Conservation (phyloP, 64 coral and sea anemone genomes). For the Montipora foliosa region DNA sequence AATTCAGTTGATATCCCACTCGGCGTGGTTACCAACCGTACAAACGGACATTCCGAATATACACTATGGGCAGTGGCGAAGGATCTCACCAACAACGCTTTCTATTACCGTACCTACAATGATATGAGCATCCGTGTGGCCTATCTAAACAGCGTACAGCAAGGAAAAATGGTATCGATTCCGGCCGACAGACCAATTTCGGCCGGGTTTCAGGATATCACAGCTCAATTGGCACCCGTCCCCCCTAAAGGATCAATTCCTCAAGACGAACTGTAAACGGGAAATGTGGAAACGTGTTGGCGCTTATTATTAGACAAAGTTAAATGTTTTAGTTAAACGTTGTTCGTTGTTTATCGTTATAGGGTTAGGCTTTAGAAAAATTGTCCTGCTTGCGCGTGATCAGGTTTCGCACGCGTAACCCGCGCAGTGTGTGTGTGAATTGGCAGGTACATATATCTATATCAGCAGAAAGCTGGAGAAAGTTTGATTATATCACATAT, state of each 20-base stretch:
- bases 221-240: background rate
- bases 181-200: background rate
- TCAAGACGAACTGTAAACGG: background rate
- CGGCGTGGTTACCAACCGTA: slow-evolving; percentile 13
- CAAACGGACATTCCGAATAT: slow-evolving; percentile 19
- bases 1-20: slow-evolving; percentile 45
- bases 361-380: too few species aligned
- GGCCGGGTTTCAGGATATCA: slow-evolving; percentile 30
- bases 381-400: too few species aligned
- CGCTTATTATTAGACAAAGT: too few species aligned
- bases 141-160: slow-evolving; percentile 32
- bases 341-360: background rate
- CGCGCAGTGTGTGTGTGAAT: too few species aligned
- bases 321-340: too few species aligned
- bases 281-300: background rate
- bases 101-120: slow-evolving; percentile 36
- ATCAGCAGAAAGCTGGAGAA: too few species aligned
- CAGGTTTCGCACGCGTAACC: too few species aligned
- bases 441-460: too few species aligned
- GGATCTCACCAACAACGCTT: slow-evolving; percentile 44
- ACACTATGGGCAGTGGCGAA: slow-evolving; percentile 35
- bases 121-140: slow-evolving; percentile 44
- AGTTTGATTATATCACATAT: too few species aligned
- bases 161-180: slow-evolving; percentile 11
- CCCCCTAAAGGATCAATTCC: background rate